Conservation (phyloP, 2,888 invertebrate genomes). For the Cephus pygmeus region DNA sequence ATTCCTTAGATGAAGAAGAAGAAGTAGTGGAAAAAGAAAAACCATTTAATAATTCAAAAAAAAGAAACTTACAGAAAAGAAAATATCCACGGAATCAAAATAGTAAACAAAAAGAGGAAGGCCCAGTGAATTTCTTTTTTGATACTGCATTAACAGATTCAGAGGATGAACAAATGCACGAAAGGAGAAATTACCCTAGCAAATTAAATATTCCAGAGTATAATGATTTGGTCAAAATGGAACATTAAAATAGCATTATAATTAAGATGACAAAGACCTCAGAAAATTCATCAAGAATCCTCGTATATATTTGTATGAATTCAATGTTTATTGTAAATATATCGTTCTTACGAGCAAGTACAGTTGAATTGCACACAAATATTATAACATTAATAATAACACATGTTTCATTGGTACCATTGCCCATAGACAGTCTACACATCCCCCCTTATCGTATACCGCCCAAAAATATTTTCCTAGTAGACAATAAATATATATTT, state of each 20-base stretch:
- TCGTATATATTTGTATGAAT: constrained; percentile 18
- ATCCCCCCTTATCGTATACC: constrained; percentile 10
- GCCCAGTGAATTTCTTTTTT: constrained; percentile 53
- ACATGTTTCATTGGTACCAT: constrained; percentile 27
- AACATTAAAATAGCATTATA: constrained; percentile 11
- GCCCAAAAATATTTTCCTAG: constrained; percentile 28
- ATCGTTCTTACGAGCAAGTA: constrained; percentile 25
- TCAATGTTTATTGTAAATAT: constrained; percentile 41
- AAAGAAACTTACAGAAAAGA: constrained; percentile 7
- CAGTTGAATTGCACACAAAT: constrained; percentile 35
- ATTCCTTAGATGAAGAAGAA: constrained; percentile 34
- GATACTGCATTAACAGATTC: constrained; percentile 48
- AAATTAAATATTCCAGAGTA: constrained; percentile 43
- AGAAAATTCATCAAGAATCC: neutral
- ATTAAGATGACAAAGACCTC: neutral
- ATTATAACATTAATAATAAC: constrained; percentile 35
- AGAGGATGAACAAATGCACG: constrained; percentile 44
- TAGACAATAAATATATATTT: constrained; percentile 43
- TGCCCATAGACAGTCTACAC: constrained; percentile 11
- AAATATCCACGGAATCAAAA: constrained; percentile 7
- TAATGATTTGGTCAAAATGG: constrained; percentile 42
- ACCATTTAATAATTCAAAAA: constrained; percentile 2
- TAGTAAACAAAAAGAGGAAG: neutral
- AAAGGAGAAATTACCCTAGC: neutral
- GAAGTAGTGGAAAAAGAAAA: constrained; percentile 13